These are phyloP conservation scores for Atta colombica DNA, from an alignment of 1,140 invertebrate genomes.

Conservation along the genomic window DNA sequence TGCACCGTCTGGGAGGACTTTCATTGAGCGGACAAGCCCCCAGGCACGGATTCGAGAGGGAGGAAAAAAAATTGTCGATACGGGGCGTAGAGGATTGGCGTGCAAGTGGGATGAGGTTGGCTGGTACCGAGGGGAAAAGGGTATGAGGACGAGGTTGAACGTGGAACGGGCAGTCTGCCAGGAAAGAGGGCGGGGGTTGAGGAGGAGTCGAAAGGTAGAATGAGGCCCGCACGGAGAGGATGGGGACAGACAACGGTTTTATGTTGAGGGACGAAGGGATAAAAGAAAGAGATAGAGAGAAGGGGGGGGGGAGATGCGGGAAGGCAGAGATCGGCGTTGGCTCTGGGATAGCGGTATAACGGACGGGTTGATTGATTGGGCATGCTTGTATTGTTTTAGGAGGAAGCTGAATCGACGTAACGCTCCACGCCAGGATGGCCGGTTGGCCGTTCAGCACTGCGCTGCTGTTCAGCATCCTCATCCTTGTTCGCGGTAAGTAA, in stretches of 20 bases:
- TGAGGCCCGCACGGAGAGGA: conserved; percentile 58
- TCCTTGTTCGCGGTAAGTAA: conserved; percentile 85
- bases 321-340: conserved; percentile 50
- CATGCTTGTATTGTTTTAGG: conserved; percentile 82
- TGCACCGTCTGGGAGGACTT: conserved; percentile 72
- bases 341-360: conserved; percentile 63
- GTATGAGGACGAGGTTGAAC: conserved; percentile 51
- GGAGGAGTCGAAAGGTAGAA: conserved; percentile 67
- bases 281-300: conserved; percentile 15
- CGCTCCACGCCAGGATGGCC: conserved; percentile 86
- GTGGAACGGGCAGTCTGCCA: conserved; percentile 74
- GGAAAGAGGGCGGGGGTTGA: conserved; percentile 61
- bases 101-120: conserved; percentile 39
- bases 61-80: conserved; percentile 74
- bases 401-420: conserved; percentile 87
- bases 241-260: conserved; percentile 50
- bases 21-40: conserved; percentile 77
- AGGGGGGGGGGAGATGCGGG: background rate
- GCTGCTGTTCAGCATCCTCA: conserved; percentile 84
- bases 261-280: conserved; percentile 38
- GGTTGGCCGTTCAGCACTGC: conserved; percentile 83
- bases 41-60: conserved; percentile 71
- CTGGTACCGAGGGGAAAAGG: background rate
- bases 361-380: conserved; percentile 82
- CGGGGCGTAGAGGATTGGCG: conserved; percentile 51